These are phyloP conservation scores for Limnodromus scolopaceus DNA, from an alignment of 2,797 vertebrate species.

Conservation along the genomic window DNA sequence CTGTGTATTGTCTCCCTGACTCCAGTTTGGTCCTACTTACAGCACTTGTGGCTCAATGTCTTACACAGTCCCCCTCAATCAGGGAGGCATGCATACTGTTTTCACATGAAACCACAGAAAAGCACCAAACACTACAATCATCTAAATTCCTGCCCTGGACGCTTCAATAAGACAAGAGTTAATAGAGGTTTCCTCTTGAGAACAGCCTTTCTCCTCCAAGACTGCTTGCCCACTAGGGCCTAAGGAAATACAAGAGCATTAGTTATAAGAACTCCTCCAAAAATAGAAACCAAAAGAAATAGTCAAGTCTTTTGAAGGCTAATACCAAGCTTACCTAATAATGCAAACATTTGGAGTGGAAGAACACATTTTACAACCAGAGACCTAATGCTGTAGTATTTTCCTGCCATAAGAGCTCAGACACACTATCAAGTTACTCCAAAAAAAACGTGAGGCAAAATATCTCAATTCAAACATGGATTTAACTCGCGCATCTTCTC, in stretches of 20 bases:
- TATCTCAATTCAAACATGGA: not conserved
- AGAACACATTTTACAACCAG: not conserved
- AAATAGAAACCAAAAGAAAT: not conserved
- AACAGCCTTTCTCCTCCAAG: not conserved
- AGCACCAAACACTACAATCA: fast-evolving
- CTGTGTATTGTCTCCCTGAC: not conserved
- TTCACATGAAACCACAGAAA: not conserved
- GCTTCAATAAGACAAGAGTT: not conserved
- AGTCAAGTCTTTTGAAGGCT: not conserved
- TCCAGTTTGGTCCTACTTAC: not conserved
- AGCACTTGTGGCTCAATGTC: not conserved
- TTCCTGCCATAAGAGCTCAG: not conserved
- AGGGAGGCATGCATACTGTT: not conserved
- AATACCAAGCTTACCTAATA: not conserved
- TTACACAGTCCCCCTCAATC: not conserved
- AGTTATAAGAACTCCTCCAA: not conserved
- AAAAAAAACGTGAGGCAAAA: not conserved
- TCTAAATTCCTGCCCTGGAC: not conserved
- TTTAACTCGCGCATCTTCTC: fast-evolving
- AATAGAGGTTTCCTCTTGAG: not conserved
- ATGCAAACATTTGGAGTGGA: not conserved
- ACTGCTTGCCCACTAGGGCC: not conserved
- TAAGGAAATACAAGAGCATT: not conserved
- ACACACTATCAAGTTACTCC: not conserved
- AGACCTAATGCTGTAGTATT: not conserved